Percentiles rank a stretch among this genome's conserved stretches.
phyloP scores from a whole-genome alignment of 1,140 invertebrate species.

The Rhopalosiphum maidis region DNA sequence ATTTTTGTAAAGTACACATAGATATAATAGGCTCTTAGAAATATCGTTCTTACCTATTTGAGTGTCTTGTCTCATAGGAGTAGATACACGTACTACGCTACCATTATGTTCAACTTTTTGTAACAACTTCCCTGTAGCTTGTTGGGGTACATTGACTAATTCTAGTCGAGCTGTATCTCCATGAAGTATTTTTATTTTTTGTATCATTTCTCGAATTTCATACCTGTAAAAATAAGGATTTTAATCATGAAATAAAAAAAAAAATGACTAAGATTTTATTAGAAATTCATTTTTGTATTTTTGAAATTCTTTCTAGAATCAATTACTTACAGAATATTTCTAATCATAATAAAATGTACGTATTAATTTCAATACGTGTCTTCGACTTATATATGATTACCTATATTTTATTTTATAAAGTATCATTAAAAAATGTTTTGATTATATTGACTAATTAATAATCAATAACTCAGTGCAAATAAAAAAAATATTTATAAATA shows the following conservation, averaged over 20 bases:
- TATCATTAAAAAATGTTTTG: not conserved
- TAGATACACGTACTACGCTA: constrained; percentile 58
- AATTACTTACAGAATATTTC: not conserved
- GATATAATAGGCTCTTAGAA: not conserved
- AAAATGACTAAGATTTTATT: not conserved
- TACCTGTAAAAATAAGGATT: constrained; percentile 65
- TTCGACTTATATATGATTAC: not conserved
- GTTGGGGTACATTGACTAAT: constrained; percentile 57
- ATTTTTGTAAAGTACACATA: not conserved
- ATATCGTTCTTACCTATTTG: not conserved
- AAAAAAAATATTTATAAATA: not conserved
- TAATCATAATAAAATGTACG: not conserved
- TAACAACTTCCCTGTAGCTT: constrained; percentile 50
- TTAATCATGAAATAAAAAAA: not conserved
- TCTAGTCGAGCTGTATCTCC: constrained; percentile 62
- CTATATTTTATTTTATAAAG: not conserved
- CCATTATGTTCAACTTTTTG: constrained; percentile 60
- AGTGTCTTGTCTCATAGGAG: constrained; percentile 44
- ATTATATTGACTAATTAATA: not conserved
- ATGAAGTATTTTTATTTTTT: constrained; percentile 77
- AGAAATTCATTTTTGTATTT: not conserved
- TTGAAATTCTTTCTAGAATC: not conserved
- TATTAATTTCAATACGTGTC: not conserved
- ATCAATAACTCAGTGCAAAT: not conserved
- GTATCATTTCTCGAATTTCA: constrained; percentile 88